These are phyloP conservation scores for Trachelus stipa DNA, from an alignment of 2,888 invertebrate genomes.

Conservation along the genomic window DNA sequence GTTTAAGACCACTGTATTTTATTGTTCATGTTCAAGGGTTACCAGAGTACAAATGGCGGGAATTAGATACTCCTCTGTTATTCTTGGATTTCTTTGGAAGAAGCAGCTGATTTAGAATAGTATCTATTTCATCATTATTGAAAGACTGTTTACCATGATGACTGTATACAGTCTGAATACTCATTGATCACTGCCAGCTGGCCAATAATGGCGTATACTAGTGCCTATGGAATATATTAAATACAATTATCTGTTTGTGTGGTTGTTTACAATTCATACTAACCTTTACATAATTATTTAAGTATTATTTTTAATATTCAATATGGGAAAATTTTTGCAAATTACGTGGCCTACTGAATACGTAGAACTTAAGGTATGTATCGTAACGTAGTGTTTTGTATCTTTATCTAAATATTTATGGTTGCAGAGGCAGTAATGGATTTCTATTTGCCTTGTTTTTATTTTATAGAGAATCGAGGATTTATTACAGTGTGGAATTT, in stretches of 20 bases:
- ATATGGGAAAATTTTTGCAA: conserved; percentile 33
- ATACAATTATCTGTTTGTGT: neutral
- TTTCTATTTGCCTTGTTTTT: conserved; percentile 25
- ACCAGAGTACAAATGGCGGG: neutral
- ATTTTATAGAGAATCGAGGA: conserved; percentile 65
- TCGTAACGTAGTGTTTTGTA: neutral
- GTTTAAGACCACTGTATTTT: no score
- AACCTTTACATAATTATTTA: neutral
- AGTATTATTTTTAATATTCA: conserved; percentile 2
- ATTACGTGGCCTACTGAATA: conserved; percentile 52
- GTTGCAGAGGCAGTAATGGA: neutral
- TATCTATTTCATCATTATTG: neutral
- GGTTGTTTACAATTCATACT: neutral
- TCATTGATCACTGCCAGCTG: neutral
- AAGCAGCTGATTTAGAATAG: neutral
- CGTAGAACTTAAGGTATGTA: conserved; percentile 49
- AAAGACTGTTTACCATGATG: neutral
- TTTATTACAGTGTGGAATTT: conserved; percentile 67
- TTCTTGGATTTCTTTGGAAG: neutral
- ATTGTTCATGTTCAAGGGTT: neutral
- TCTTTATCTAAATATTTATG: neutral
- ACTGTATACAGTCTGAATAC: neutral
- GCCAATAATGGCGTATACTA: neutral
- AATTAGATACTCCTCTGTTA: neutral
- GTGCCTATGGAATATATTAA: neutral